Evolutionary conservation across 2,797 vertebrate genomes (phyloP).

Genomic region (Artibeus jamaicensis): DNA sequence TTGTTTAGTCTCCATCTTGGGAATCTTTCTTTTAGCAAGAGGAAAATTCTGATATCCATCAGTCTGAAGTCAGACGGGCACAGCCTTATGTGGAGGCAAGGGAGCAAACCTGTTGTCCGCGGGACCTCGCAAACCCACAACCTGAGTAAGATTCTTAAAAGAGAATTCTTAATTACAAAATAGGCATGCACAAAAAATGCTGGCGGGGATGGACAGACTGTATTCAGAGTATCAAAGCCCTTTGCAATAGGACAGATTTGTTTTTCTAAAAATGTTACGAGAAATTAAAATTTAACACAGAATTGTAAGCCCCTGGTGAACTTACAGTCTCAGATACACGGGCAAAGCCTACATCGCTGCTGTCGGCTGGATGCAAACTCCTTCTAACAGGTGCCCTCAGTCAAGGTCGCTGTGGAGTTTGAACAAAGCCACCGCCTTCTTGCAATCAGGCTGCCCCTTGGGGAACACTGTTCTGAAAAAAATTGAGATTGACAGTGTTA

Average conservation of each 20-base stretch:
- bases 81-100: neutral
- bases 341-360: too few relatives aligned
- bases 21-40: neutral
- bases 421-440: neutral
- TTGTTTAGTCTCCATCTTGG: constrained; percentile 53
- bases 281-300: neutral
- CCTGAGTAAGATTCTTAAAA: neutral
- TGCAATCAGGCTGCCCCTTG: neutral
- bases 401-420: neutral
- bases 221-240: neutral
- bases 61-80: neutral
- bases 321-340: neutral
- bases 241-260: neutral
- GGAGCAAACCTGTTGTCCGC: neutral
- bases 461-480: neutral
- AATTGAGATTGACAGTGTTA: neutral
- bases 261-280: neutral
- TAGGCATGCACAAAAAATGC: neutral
- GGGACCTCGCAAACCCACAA: neutral
- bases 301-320: neutral
- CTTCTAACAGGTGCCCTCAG: neutral
- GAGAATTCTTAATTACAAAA: neutral
- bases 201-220: neutral
- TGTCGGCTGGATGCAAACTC: too few relatives aligned
- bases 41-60: constrained; percentile 41